Evolutionary conservation across 2,888 invertebrate species (phyloP), one percentile per base, ranked within the genome.

Genomic region (Matsumyia berberina): DNA sequence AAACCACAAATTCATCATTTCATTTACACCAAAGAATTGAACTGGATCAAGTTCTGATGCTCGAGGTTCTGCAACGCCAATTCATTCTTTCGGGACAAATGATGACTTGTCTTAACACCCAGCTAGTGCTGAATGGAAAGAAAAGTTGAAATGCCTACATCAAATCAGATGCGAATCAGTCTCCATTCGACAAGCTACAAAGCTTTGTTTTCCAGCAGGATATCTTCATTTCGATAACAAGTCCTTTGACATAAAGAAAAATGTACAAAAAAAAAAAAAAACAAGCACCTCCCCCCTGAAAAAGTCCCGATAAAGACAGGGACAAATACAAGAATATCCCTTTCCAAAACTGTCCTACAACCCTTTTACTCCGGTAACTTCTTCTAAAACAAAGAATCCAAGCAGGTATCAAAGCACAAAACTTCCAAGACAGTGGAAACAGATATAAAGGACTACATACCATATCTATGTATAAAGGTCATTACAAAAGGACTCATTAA

Each of bases 401-500:
- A 33, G 12, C 53, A 46, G 62, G 58, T 78, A 78, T 83, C 60
- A 67, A 72, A 67, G 72, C 49, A 37, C 31, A 24, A n/a, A 37
- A 55, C 53, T 46, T 53, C 37, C 8, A 66, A 82, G 51, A 31
- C 12, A 37, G 39, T 46, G 19, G 17, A 51, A 76, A 15, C 8
- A 29, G 51, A 79, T 60, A 72, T 53, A 44, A 66, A 81, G 35
- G 57, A 70, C 6, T 42, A 42, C 5, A 17, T 46, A 46, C n/a
- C 57, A 1, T 49, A 33, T 44, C 53, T 46, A 39, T 58, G 51
- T 24, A 60, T 44, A 73, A 58, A 33, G 44, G 74, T 76, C 80
- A 80, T 70, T 80, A 85, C 80, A 24, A 85, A 70, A 85, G 51
- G 80, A 80, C 80, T 85, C 85, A 85, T 85, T 85, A 85, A 85